phyloP scores from a whole-genome alignment of 2,113 vertebrate genomes.

The Sorex fumeus region DNA sequence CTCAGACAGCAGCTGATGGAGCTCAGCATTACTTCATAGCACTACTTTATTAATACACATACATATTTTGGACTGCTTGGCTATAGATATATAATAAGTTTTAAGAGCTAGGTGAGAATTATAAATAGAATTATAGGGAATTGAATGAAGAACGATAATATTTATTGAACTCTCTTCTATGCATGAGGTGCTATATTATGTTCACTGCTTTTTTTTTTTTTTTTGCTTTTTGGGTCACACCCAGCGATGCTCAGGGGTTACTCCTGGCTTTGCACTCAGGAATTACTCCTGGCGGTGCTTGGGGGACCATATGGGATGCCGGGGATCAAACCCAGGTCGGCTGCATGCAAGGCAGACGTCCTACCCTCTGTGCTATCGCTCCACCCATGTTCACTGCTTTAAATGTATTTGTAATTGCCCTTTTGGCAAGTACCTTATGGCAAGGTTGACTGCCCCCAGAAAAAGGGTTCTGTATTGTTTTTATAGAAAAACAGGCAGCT shows the following conservation, averaged over 20 bases:
- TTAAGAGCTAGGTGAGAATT: background rate
- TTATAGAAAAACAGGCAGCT: background rate
- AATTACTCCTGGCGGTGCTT: too few relatives aligned
- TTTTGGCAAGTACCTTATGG: background rate
- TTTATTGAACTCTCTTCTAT: constrained; percentile 18
- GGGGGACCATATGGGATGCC: too few relatives aligned
- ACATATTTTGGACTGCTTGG: background rate
- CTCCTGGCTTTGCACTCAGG: too few relatives aligned
- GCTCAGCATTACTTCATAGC: background rate
- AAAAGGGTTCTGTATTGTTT: background rate
- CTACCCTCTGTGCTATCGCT: too few relatives aligned
- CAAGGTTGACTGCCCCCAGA: constrained; percentile 13
- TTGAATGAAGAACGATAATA: background rate
- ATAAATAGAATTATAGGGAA: background rate
- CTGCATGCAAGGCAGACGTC: too few relatives aligned
- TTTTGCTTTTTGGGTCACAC: too few relatives aligned
- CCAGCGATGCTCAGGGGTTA: too few relatives aligned
- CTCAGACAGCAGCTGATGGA: background rate
- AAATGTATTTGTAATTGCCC: background rate
- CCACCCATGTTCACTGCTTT: background rate
- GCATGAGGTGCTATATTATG: background rate
- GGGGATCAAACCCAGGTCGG: too few relatives aligned
- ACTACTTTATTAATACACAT: background rate
- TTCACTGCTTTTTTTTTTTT: too few relatives aligned
- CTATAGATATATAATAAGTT: background rate